Percentiles rank a stretch among this genome's conserved stretches.
phyloP scores from a whole-genome alignment of 2,888 invertebrate species.

The Drosophila monieri region DNA sequence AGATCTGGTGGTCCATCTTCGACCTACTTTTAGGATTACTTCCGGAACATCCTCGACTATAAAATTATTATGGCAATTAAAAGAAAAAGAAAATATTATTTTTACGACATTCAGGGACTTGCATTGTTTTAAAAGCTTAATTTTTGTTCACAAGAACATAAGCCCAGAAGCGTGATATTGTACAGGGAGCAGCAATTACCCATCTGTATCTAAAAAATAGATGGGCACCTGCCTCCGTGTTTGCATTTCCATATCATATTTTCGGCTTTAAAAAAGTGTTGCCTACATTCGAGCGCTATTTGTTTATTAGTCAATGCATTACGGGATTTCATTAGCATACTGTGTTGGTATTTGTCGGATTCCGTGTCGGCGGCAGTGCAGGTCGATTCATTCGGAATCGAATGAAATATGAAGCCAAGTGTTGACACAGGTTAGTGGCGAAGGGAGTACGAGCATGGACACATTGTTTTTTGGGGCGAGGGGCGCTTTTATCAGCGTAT shows the following conservation, averaged over 20 bases:
- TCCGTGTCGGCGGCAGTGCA: not conserved
- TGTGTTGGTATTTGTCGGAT: constrained; percentile 24
- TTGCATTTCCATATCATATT: constrained; percentile 17
- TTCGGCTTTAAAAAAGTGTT: constrained; percentile 25
- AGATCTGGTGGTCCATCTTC: no score
- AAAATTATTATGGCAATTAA: no score
- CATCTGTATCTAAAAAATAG: not conserved
- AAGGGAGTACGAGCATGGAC: not conserved
- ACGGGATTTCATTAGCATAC: constrained; percentile 46
- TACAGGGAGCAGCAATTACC: no score
- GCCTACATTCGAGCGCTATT: constrained; percentile 40
- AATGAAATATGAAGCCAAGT: constrained; percentile 53
- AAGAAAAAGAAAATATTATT: no score
- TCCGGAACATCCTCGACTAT: no score
- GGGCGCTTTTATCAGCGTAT: constrained; percentile 72
- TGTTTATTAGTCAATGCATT: constrained; percentile 49
- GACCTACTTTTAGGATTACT: no score
- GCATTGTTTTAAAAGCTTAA: no score
- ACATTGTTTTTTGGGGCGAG: not conserved
- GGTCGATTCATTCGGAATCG: constrained; percentile 31
- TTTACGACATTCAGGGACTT: no score
- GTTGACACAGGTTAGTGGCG: constrained; percentile 39
- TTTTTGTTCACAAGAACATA: no score
- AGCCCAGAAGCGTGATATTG: not conserved
- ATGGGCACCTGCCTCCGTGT: constrained; percentile 4